phyloP scores from a whole-genome alignment of 2,888 invertebrate genomes.

The Arrhopalites spinosus region DNA sequence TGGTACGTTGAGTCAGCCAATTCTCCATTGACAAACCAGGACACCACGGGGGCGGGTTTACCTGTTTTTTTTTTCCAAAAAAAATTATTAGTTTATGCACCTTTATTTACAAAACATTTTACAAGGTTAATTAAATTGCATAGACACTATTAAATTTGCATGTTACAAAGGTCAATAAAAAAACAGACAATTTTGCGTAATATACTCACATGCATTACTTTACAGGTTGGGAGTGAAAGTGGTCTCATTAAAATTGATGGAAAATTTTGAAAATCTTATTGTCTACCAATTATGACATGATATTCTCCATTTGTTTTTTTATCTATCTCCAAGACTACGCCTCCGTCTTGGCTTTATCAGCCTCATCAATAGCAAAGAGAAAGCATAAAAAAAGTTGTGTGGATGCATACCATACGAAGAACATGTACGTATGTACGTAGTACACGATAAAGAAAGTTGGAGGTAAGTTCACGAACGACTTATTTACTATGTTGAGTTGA shows the following conservation, averaged over 20 bases:
- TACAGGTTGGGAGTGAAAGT: not conserved
- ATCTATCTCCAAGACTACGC: not conserved
- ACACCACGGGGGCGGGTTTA: constrained; percentile 55
- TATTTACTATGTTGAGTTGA: constrained; percentile 7
- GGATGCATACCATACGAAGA: too few species aligned
- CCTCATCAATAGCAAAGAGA: too few species aligned
- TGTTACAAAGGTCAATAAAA: too few species aligned
- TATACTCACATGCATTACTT: not conserved
- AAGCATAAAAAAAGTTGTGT: too few species aligned
- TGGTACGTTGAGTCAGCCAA: constrained; percentile 55
- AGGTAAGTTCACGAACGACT: not conserved
- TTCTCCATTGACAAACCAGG: constrained; percentile 55
- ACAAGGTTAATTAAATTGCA: too few species aligned
- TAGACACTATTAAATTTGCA: too few species aligned
- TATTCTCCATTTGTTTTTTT: not conserved
- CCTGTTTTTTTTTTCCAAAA: constrained; percentile 54
- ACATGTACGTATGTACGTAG: too few species aligned
- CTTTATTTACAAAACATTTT: not conserved
- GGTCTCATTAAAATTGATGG: not conserved
- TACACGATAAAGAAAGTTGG: too few species aligned
- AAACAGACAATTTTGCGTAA: not conserved
- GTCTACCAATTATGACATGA: not conserved
- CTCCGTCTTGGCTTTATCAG: too few species aligned
- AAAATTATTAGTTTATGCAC: not conserved
- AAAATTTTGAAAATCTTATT: not conserved